These are phyloP conservation scores for Colistium nudipinnis DNA, from an alignment of 2,113 vertebrate genomes.

Conservation along the genomic window DNA sequence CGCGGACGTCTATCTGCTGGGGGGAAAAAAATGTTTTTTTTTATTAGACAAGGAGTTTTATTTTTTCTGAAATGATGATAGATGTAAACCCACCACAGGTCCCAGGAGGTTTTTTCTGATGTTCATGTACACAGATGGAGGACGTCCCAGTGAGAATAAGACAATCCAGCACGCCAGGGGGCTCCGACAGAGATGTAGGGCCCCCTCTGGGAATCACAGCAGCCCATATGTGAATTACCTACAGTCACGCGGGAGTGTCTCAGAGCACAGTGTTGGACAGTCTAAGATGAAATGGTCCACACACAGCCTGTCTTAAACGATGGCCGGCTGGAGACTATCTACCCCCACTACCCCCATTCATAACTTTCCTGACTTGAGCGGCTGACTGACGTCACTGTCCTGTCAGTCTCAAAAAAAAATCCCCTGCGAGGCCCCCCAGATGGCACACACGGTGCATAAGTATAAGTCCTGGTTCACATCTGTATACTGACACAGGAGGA, in stretches of 20 bases:
- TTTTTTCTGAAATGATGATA: slow-evolving; percentile 12
- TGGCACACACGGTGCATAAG: slow-evolving; percentile 71
- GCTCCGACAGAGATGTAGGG: slow-evolving; percentile 11
- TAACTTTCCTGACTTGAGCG: not conserved
- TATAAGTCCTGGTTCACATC: slow-evolving; percentile 69
- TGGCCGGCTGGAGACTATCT: not conserved
- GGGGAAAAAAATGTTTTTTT: not conserved
- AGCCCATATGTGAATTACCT: slow-evolving; percentile 26
- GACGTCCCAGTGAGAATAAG: slow-evolving; percentile 57
- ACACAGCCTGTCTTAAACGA: slow-evolving; percentile 14
- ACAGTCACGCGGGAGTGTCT: slow-evolving; percentile 19
- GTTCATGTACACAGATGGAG: slow-evolving; percentile 66
- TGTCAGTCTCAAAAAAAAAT: slow-evolving; percentile 41
- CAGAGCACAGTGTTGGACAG: not conserved
- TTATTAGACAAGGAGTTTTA: not conserved
- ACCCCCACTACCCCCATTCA: slow-evolving; percentile 2
- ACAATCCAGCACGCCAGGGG: slow-evolving; percentile 65
- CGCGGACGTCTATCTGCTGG: slow-evolving; percentile 6
- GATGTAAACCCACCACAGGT: slow-evolving; percentile 23
- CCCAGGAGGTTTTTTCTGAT: slow-evolving; percentile 17
- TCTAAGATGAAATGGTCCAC: not conserved
- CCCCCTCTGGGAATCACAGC: slow-evolving; percentile 36
- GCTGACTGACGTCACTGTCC: slow-evolving; percentile 10
- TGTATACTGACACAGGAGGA: slow-evolving; percentile 60
- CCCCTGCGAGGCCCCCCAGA: slow-evolving; percentile 46